Conservation (phyloP, 2,888 invertebrate species). For the Drosophila meridionalis region DNA sequence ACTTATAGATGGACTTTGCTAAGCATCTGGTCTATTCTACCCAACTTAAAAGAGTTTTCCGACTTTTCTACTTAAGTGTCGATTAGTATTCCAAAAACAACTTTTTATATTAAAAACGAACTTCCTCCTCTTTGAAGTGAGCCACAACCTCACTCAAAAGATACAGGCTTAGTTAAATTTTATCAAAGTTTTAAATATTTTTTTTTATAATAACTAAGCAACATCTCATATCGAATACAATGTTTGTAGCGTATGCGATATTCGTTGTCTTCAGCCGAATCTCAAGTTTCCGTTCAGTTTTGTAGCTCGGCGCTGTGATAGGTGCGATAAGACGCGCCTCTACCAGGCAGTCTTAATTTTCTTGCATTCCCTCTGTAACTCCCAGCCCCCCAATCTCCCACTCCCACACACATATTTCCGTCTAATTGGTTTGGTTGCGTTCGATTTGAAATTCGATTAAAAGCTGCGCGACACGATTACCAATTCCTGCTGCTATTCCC, state of each 20-base stretch:
- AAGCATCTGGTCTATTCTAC: no score
- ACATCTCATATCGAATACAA: background rate
- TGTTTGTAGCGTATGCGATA: background rate
- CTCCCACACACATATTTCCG: conserved; percentile 19
- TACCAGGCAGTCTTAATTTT: conserved; percentile 41
- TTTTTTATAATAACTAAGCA: background rate
- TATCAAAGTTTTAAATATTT: no score
- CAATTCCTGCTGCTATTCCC: conserved; percentile 56
- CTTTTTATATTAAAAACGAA: no score
- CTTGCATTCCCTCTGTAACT: conserved; percentile 20
- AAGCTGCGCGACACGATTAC: conserved; percentile 60
- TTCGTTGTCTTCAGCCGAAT: background rate
- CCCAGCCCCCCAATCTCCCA: background rate
- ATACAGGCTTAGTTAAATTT: no score
- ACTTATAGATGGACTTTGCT: no score
- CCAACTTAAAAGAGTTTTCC: no score
- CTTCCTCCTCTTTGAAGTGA: no score
- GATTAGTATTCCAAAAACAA: no score
- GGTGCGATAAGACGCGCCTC: conserved; percentile 46
- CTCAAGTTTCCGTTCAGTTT: conserved; percentile 24
- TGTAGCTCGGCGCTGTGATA: conserved; percentile 38
- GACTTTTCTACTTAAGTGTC: no score
- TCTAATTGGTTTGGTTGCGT: conserved; percentile 61
- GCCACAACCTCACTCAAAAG: no score
- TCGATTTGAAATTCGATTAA: conserved; percentile 69